phyloP scores from a whole-genome alignment of 2,888 invertebrate species.

The Diarsia rubi region DNA sequence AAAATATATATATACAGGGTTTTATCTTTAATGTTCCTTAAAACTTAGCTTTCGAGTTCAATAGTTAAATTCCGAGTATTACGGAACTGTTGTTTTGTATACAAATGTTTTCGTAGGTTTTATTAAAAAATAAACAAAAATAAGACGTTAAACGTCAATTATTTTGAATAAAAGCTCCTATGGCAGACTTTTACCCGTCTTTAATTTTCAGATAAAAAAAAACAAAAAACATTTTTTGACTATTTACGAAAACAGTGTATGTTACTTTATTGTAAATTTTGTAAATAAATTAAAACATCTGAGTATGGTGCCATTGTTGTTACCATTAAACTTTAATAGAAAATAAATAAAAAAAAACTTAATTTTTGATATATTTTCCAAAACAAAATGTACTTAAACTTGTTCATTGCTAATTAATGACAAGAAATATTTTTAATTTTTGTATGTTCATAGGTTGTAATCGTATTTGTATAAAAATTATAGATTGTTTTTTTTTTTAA shows the following conservation, averaged over 20 bases:
- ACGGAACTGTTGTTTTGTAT: constrained; percentile 59
- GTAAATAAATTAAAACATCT: constrained; percentile 58
- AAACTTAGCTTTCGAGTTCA: constrained; percentile 45
- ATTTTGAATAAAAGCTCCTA: not conserved
- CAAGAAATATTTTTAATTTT: constrained; percentile 55
- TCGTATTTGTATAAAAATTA: constrained; percentile 26
- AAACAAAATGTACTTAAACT: constrained; percentile 68
- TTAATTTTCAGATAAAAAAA: not conserved
- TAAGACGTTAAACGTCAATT: constrained; percentile 20
- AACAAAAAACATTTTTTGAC: not conserved
- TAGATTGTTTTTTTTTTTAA: constrained; percentile 9
- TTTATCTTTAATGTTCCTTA: constrained; percentile 69
- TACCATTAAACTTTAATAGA: constrained; percentile 82
- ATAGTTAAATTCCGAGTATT: constrained; percentile 62
- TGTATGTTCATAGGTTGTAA: constrained; percentile 50
- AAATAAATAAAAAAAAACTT: constrained; percentile 54
- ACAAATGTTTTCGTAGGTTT: constrained; percentile 63
- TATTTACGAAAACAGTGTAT: constrained; percentile 55
- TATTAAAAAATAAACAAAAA: constrained; percentile 16
- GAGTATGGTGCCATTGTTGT: constrained; percentile 86
- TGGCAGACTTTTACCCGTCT: not conserved
- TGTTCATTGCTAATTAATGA: constrained; percentile 51
- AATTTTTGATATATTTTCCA: constrained; percentile 75
- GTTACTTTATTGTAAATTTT: constrained; percentile 34
- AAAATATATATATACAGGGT: constrained; percentile 73